These are phyloP conservation scores for Sphenodon punctatus DNA, from an alignment of 2,797 vertebrate species.

Conservation along the genomic window DNA sequence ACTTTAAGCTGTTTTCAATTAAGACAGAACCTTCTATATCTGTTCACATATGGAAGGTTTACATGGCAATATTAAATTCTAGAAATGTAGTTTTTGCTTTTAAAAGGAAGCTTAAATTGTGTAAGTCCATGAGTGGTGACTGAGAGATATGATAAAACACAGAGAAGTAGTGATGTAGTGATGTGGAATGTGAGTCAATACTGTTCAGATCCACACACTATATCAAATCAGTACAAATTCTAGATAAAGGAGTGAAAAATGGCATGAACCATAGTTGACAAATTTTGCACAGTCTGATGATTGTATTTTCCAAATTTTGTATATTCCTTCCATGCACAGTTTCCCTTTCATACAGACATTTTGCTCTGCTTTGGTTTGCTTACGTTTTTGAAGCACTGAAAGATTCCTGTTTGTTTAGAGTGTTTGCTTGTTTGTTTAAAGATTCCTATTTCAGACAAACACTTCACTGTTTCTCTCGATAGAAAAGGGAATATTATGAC, in stretches of 20 bases:
- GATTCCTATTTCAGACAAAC: conserved; percentile 44
- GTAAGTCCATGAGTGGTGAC: too few species aligned
- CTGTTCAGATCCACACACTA: not conserved
- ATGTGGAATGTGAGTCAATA: not conserved
- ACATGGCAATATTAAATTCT: not conserved
- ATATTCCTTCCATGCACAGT: conserved; percentile 38
- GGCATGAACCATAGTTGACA: not conserved
- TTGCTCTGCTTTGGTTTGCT: conserved; percentile 56
- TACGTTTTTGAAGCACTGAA: conserved; percentile 54
- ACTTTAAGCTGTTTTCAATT: not conserved
- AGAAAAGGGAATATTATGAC: conserved; percentile 42
- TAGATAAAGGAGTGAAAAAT: not conserved
- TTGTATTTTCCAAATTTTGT: conserved; percentile 16
- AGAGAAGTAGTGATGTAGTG: not conserved
- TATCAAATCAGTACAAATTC: not conserved
- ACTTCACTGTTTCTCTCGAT: conserved; percentile 38
- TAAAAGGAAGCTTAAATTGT: conserved; percentile 1
- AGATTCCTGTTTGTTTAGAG: too few species aligned
- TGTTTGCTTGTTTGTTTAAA: too few species aligned
- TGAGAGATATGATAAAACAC: too few species aligned
- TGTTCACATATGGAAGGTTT: not conserved
- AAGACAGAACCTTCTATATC: rapidly evolving
- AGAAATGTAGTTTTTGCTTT: not conserved
- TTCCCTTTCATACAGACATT: conserved; percentile 40
- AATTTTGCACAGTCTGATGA: not conserved